Base-by-base conservation (phyloP, 1,140 invertebrate genomes). In the Pachyrhynchus sulphureomaculatus region DNA sequence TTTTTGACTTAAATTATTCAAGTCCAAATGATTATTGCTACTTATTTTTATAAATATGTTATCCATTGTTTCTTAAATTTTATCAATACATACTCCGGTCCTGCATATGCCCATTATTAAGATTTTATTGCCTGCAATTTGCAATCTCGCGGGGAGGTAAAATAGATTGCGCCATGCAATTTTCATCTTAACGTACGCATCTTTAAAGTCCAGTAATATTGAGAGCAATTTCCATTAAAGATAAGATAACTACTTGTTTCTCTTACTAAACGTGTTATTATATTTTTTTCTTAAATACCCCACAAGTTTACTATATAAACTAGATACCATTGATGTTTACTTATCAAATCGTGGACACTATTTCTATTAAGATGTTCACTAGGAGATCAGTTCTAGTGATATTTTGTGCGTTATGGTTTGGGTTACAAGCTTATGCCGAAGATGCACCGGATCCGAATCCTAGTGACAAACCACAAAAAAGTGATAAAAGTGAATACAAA, bases 401-500 rank as follows among this genome's bases (percentile, higher is more conserved):
- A n/a, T 32, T 65, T 12, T 17, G 32, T 8, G 8, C 54, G 9
- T 32, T 65, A 17, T 58, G 17, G 1, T 24, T 58, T 12, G 44
- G 12, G n/a, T 29, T 64, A 15, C 33, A 57, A 24, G 54, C 54
- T 8, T 24, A 32, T 4, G 59, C 64, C 23, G 64, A 66, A 44
- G 59, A 66, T 39, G 41, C 49, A 12, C 15, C 44, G 8, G 37
- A 47, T 9, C 39, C 64, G 6, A 20, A 51, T 9, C 12, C 39
- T 9, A 68, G 26, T 33, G 24, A 39, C 6, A 2, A 13, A n/a
- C 34, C 51, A 2, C 17, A 37, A 26, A 53, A 41, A 53, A 55
- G 65, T 64, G 66, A 70, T 49, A 68, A 67, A 52, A 72, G 70
- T 67, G 72, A 75, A 34, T 69, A 65, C 41, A 75, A 75, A 63